phyloP scores from a whole-genome alignment of 2,797 vertebrate genomes.

The Microctenopoma stevenorrisi region DNA sequence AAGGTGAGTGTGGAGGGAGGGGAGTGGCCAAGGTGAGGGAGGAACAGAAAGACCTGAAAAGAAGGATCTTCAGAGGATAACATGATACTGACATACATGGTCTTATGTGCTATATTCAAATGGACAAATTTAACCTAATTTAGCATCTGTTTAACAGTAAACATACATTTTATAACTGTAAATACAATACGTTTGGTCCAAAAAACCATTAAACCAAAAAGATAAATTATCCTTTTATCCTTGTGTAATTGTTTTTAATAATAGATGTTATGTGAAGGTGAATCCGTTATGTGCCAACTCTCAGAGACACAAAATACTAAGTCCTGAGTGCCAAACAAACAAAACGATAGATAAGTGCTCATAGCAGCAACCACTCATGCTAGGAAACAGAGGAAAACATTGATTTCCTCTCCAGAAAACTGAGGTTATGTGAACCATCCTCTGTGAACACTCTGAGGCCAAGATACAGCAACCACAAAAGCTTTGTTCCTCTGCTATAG shows the following conservation, averaged over 20 bases:
- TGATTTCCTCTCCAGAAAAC: conserved; percentile 42
- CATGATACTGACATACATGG: too few species aligned
- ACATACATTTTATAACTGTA: too few species aligned
- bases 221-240: conserved; percentile 35
- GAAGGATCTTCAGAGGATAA: too few species aligned
- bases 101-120: too few species aligned
- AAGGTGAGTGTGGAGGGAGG: too few species aligned
- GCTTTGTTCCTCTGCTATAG: conserved; percentile 51
- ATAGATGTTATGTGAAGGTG: conserved; percentile 27
- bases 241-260: conserved; percentile 10
- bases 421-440: conserved; percentile 77
- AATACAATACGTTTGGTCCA: too few species aligned
- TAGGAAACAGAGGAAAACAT: conserved; percentile 41
- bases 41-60: too few species aligned
- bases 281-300: conserved; percentile 3
- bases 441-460: conserved; percentile 39
- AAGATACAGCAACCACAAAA: conserved; percentile 61
- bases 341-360: conserved; percentile 19
- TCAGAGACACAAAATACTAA: conserved; percentile 11
- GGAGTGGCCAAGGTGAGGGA: too few species aligned
- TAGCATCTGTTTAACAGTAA: too few species aligned
- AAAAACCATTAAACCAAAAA: conserved; percentile 22
- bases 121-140: too few species aligned
- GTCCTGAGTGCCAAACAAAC: conserved; percentile 16
- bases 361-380: conserved; percentile 6